These are phyloP conservation scores for Troides helena DNA, from an alignment of 2,888 invertebrate genomes.

Conservation along the genomic window DNA sequence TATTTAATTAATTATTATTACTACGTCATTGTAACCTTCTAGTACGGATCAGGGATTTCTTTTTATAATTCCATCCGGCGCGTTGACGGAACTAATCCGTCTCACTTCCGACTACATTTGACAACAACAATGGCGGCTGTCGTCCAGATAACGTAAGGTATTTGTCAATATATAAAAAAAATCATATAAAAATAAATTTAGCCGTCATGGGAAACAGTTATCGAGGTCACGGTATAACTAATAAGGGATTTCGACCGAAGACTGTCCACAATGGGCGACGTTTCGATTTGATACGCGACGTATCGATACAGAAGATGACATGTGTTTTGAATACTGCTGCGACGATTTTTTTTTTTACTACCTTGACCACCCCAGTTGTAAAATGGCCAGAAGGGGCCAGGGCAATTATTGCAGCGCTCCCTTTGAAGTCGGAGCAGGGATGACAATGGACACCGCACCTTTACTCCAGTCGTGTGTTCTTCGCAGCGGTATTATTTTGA, in stretches of 20 bases:
- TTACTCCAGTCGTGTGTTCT: constrained; percentile 64
- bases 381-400: constrained; percentile 59
- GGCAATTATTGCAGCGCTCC: constrained; percentile 72
- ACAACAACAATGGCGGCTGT: constrained; percentile 51
- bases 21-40: too few relatives aligned
- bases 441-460: constrained; percentile 67
- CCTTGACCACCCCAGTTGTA: constrained; percentile 42
- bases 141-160: constrained; percentile 62
- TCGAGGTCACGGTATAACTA: constrained; percentile 67
- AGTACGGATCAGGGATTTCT: too few relatives aligned
- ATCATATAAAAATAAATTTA: constrained; percentile 53
- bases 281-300: constrained; percentile 63
- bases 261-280: constrained; percentile 48
- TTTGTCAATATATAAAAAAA: constrained; percentile 43
- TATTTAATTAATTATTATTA: too few relatives aligned
- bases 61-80: constrained; percentile 38
- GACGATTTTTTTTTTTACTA: constrained; percentile 49
- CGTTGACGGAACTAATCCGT: constrained; percentile 65
- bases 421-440: constrained; percentile 52
- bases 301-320: constrained; percentile 74
- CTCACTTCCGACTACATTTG: constrained; percentile 60
- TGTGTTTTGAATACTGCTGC: constrained; percentile 77
- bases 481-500: constrained; percentile 58
- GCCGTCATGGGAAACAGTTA: constrained; percentile 76
- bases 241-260: constrained; percentile 60